Conservation (phyloP, 2,113 vertebrate species). For the Plecturocebus donacophilus region DNA sequence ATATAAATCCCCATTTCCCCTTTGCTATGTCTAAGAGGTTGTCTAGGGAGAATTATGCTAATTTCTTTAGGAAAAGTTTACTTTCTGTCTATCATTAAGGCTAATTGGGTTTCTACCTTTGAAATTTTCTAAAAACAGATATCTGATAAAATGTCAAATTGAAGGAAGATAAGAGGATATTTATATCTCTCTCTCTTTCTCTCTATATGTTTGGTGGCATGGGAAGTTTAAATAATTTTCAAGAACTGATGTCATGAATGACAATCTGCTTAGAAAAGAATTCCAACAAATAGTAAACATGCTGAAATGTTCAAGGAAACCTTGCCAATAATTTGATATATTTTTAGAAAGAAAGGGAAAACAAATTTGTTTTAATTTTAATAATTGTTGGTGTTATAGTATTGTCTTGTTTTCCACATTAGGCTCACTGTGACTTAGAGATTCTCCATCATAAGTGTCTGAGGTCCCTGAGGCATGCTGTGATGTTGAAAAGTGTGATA, state of each 20-base stretch:
- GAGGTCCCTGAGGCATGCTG: accelerated
- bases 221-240: neutral
- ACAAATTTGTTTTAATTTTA: neutral
- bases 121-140: neutral
- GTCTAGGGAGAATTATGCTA: neutral
- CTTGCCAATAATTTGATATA: neutral
- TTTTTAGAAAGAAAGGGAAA: neutral
- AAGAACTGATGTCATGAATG: neutral
- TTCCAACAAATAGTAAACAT: neutral
- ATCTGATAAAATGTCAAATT: neutral
- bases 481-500: too few relatives aligned
- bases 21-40: neutral
- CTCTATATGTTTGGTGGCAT: neutral
- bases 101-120: neutral
- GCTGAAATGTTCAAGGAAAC: neutral
- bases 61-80: neutral
- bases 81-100: neutral
- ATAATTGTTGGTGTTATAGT: neutral
- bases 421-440: neutral
- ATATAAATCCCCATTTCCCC: neutral
- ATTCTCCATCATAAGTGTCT: accelerated
- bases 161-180: neutral
- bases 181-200: too few relatives aligned
- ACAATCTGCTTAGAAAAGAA: neutral
- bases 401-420: neutral